Conservation (phyloP, 23 tunicate genomes). For the Aplidium turbinatum region DNA sequence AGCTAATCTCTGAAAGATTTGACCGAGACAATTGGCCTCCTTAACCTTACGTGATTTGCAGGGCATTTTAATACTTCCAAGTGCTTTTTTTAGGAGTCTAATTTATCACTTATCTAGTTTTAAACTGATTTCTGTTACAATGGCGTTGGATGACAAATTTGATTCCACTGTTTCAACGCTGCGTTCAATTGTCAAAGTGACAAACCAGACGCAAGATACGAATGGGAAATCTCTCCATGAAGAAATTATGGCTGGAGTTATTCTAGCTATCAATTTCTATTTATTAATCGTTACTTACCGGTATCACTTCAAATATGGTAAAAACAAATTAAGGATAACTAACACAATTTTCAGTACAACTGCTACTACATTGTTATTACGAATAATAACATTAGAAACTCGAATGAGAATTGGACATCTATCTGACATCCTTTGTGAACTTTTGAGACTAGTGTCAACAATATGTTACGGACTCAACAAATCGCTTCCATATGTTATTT, state of each 20-base stretch:
- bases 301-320: conserved; percentile 2
- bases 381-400: conserved; percentile 1
- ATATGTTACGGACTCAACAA: neutral
- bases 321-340: neutral
- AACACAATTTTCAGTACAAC: neutral
- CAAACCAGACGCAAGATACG: too few species aligned
- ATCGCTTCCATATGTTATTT: conserved; percentile 12
- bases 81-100: too few species aligned
- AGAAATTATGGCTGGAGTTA: neutral
- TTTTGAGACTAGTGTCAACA: neutral
- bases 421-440: conserved; percentile 3
- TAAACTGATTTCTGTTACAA: too few species aligned
- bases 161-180: too few species aligned
- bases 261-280: conserved; percentile 1
- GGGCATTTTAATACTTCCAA: too few species aligned
- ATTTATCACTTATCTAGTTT: too few species aligned
- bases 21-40: too few species aligned
- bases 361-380: conserved; percentile 1
- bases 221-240: too few species aligned
- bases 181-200: too few species aligned
- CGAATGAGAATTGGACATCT: conserved; percentile 6
- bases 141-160: too few species aligned
- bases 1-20: too few species aligned
- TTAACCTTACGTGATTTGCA: too few species aligned
- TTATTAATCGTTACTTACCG: neutral